Evolutionary conservation across 2,888 invertebrate species (phyloP), one percentile per base, ranked within the genome.

Genomic region (Apamea crenata): DNA sequence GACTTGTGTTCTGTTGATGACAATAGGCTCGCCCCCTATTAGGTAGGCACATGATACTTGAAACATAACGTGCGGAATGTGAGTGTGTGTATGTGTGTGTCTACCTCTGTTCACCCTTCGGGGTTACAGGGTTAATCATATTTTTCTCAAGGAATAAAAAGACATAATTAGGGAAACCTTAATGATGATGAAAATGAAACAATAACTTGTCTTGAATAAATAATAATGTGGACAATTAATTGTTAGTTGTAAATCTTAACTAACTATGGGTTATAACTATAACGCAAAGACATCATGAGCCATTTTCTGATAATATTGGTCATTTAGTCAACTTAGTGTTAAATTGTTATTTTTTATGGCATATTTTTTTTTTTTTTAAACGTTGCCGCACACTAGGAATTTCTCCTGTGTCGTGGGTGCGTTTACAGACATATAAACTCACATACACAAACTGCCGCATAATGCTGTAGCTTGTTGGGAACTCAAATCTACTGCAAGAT

Each of bases 161-260:
- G 0, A 74, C 5, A 21, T 50, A 32, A 47, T 36, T 50, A 73
- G 12, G 18, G 8, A 32, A 76, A 78, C 18, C 40, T n/a, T n/a
- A 12, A 21, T 65, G 32, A 36, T 77, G 47, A 32, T 36, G 5
- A 18, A n/a, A 21, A 32, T n/a, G 29, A 44, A 56, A 47, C 36
- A 47, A 82, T 21, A 47, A 21, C n/a, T 21, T 50, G 29, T 50
- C 40, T n/a, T 21, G 36, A 36, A 36, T 44, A 50, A 32, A 32
- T 61, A 63, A 63, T 80, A 68, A 77, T 83, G 29, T 61, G 25
- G 47, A 6, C 29, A 61, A 56, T 83, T 68, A 63, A 78, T 47
- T 36, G 36, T 63, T 25, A 36, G 21, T 77, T 44, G 44, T 68
- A 44, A 81, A 61, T 83, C 21, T 36, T 50, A 29, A 36, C 12